Evolutionary conservation across 2,797 vertebrate species (phyloP).

Genomic region (Melanotaenia parkinsoni): DNA sequence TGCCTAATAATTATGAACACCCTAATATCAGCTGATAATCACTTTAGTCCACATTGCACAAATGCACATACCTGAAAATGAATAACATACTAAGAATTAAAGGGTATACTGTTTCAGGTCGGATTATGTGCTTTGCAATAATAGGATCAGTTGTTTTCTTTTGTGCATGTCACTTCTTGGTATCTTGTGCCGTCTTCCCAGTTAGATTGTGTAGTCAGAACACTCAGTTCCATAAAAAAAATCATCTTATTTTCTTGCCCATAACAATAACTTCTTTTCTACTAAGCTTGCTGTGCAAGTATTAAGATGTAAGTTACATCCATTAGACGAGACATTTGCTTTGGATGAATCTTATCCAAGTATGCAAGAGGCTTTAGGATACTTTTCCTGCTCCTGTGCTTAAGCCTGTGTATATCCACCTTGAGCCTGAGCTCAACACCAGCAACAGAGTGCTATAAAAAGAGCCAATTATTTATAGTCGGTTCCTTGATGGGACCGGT

Average conservation of each 20-base stretch:
- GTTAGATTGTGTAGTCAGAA: slow-evolving; percentile 6
- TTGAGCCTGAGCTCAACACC: slow-evolving; percentile 53
- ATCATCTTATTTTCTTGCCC: slow-evolving; percentile 19
- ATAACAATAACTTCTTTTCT: slow-evolving; percentile 22
- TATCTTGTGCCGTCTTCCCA: neutral
- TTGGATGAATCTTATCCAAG: slow-evolving; percentile 11
- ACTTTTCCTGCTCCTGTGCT: slow-evolving; percentile 33
- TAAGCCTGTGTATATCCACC: slow-evolving; percentile 52
- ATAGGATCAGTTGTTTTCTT: neutral
- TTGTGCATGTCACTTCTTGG: neutral
- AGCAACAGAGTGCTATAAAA: slow-evolving; percentile 70
- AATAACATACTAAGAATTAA: neutral
- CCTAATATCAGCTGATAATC: neutral
- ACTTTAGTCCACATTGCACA: neutral
- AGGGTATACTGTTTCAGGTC: neutral
- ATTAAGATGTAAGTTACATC: slow-evolving; percentile 18
- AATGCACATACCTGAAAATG: neutral
- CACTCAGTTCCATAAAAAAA: slow-evolving; percentile 19
- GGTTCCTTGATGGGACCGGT: slow-evolving; percentile 61
- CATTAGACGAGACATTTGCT: slow-evolving; percentile 26
- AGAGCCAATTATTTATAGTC: slow-evolving; percentile 81
- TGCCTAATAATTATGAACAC: neutral
- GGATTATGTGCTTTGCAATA: neutral
- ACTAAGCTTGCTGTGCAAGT: neutral
- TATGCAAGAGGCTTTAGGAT: slow-evolving; percentile 28